These are phyloP conservation scores for Etheostoma cragini DNA, from an alignment of 2,113 vertebrate genomes.

Conservation along the genomic window DNA sequence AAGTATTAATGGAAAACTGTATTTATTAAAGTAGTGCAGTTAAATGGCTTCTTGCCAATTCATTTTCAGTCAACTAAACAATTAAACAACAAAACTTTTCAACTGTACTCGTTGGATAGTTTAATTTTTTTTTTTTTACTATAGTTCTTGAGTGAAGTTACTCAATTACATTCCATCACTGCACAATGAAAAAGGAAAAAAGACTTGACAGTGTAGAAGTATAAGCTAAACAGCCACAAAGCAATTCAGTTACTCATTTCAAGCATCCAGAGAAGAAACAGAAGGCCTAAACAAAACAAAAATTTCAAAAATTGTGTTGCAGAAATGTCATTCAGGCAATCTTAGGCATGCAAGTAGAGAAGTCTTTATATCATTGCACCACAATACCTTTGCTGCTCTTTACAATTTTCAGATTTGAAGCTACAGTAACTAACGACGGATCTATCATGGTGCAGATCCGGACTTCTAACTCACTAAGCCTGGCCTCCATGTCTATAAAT, in stretches of 20 bases:
- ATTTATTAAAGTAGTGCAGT: too few relatives aligned
- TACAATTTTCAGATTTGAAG: too few relatives aligned
- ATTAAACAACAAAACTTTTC: too few relatives aligned
- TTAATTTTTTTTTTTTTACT: not conserved
- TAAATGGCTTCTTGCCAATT: too few relatives aligned
- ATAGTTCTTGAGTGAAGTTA: not conserved
- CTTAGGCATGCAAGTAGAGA: not conserved
- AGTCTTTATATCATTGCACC: not conserved
- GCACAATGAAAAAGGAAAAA: not conserved
- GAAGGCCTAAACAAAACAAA: not conserved
- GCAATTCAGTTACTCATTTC: not conserved
- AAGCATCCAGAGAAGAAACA: not conserved
- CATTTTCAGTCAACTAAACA: too few relatives aligned
- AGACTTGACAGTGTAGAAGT: not conserved
- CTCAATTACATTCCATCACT: not conserved
- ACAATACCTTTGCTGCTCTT: not conserved
- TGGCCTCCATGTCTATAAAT: too few relatives aligned
- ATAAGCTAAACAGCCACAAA: not conserved
- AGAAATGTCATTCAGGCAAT: not conserved
- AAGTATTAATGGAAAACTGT: not conserved
- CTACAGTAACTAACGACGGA: too few relatives aligned
- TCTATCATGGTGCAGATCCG: too few relatives aligned
- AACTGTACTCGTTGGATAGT: too few relatives aligned
- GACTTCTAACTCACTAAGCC: too few relatives aligned
- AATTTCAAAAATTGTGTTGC: not conserved